Evolutionary conservation across 2,888 invertebrate genomes (phyloP).

Genomic region (Candidula unifasciata): DNA sequence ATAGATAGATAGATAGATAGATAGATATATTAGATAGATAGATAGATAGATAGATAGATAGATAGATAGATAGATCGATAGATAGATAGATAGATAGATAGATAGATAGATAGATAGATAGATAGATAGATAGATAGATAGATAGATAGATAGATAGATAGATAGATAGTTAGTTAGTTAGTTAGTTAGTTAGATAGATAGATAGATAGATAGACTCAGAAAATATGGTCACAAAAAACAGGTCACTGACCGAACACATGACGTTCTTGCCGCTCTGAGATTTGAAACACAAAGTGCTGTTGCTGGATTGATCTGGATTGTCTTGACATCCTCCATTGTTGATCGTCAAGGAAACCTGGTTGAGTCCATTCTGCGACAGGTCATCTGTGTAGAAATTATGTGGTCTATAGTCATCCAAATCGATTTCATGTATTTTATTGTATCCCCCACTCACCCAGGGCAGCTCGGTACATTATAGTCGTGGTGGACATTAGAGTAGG

Average conservation of each 20-base stretch:
- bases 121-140: not conserved
- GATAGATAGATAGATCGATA: too few species aligned
- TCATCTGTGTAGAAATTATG: not conserved
- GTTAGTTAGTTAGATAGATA: not conserved
- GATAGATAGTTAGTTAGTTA: not conserved
- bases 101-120: not conserved
- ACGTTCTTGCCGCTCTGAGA: conserved; percentile 17
- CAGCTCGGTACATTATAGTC: not conserved
- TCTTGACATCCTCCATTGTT: not conserved
- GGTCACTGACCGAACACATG: conserved; percentile 10
- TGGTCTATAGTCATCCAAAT: not conserved
- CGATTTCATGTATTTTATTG: not conserved
- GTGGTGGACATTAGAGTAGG: not conserved
- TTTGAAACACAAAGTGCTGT: conserved; percentile 10
- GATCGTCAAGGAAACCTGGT: not conserved
- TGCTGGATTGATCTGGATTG: too few species aligned
- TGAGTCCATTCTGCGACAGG: not conserved
- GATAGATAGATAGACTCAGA: not conserved
- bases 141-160: not conserved
- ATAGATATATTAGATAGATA: too few species aligned
- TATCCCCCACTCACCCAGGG: not conserved
- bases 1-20: too few species aligned
- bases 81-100: not conserved
- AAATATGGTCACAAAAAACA: not conserved
- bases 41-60: too few species aligned